Percentiles rank a stretch among this genome's conserved stretches.
Evolutionary conservation across 1,140 invertebrate species (phyloP).

Genomic region (Neodiprion lecontei): DNA sequence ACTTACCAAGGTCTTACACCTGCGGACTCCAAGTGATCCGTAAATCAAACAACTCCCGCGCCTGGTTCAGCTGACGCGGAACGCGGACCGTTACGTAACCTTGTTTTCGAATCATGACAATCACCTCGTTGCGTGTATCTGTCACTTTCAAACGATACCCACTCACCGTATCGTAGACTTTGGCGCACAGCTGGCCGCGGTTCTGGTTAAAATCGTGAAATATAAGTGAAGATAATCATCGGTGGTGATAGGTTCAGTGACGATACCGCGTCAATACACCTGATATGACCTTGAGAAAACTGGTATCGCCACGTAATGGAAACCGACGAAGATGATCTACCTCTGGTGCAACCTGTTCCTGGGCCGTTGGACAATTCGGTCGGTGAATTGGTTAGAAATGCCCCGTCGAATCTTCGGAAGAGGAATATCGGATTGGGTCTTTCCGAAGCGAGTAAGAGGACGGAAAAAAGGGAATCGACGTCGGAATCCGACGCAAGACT

Average conservation of each 20-base stretch:
- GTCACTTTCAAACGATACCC: not conserved
- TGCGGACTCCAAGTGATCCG: no score
- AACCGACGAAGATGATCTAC: constrained; percentile 27
- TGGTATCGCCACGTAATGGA: constrained; percentile 21
- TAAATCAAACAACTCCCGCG: not conserved
- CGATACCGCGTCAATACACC: not conserved
- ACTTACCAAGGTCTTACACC: no score
- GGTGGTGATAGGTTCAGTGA: not conserved
- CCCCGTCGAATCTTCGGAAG: constrained; percentile 23
- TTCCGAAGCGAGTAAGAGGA: constrained; percentile 11
- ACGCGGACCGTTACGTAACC: not conserved
- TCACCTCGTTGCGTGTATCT: not conserved
- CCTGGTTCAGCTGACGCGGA: not conserved
- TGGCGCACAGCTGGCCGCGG: not conserved
- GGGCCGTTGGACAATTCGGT: not conserved
- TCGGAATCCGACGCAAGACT: not conserved
- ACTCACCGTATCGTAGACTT: not conserved
- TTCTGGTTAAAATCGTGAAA: no score
- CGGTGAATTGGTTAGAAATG: not conserved
- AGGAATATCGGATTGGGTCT: constrained; percentile 29
- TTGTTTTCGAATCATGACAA: not conserved
- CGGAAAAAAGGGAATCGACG: not conserved
- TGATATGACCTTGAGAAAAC: not conserved
- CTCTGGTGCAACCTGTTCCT: constrained; percentile 20
- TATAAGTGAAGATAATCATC: not conserved